Conservation (phyloP, 2,888 invertebrate genomes). For the Machimus rusticus region DNA sequence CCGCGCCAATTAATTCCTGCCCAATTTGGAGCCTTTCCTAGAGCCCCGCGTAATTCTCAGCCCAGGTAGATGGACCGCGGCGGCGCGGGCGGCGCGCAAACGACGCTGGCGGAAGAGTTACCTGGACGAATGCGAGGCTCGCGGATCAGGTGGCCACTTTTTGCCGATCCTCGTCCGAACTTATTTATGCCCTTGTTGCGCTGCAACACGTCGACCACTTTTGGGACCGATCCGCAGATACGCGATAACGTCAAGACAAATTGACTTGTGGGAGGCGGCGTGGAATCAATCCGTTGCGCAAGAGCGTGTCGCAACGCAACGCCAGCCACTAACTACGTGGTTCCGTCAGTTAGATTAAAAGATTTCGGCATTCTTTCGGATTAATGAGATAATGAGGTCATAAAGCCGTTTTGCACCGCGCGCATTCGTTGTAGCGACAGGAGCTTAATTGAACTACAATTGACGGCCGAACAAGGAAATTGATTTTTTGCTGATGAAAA, state of each 20-base stretch:
- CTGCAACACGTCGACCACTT: background rate
- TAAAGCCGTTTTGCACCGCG: background rate
- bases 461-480: background rate
- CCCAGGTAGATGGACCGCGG: background rate
- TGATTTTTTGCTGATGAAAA: background rate
- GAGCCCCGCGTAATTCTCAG: background rate
- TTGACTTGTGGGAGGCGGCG: constrained; percentile 35
- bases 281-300: background rate
- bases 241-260: constrained; percentile 37
- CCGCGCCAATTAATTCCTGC: background rate
- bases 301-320: background rate
- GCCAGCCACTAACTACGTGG: background rate
- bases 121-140: background rate
- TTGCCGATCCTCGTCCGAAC: background rate
- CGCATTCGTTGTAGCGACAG: background rate
- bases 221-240: background rate
- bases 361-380: background rate
- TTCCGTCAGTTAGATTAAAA: constrained; percentile 1
- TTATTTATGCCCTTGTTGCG: background rate
- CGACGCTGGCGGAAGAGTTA: background rate
- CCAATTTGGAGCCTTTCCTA: background rate
- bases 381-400: background rate
- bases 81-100: background rate
- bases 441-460: background rate
- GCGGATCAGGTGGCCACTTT: background rate